Conservation (phyloP, 2,113 vertebrate species). For the Hyperopisus bebe region DNA sequence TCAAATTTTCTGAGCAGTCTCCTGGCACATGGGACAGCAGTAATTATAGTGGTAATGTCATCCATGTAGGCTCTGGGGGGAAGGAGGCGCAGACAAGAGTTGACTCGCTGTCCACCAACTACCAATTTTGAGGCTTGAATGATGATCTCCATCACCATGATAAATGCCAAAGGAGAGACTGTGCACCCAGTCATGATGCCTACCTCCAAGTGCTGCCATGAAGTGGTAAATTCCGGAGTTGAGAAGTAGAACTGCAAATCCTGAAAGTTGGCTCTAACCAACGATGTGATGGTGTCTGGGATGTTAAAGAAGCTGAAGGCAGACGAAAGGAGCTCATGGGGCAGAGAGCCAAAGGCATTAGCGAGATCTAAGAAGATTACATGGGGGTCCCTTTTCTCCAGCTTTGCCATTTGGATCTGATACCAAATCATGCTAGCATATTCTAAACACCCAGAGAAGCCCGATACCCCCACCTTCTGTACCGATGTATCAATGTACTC, state of each 20-base stretch:
- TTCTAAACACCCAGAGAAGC: constrained; percentile 12
- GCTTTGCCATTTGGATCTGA: constrained; percentile 12
- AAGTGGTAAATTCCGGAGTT: constrained; percentile 3
- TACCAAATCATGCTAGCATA: constrained; percentile 11
- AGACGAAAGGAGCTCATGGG: constrained; percentile 5
- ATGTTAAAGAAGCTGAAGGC: constrained; percentile 12
- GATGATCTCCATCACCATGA: constrained; percentile 11
- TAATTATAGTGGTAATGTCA: constrained; percentile 1
- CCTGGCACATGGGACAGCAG: constrained; percentile 12
- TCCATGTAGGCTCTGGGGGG: neutral
- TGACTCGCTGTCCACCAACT: neutral
- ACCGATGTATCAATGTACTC: constrained; percentile 5
- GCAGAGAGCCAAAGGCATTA: constrained; percentile 20
- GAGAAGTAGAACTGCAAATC: neutral
- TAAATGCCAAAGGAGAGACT: constrained; percentile 4
- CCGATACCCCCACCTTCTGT: neutral
- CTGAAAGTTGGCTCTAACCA: constrained; percentile 9
- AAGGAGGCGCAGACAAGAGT: neutral
- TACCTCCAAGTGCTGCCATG: constrained; percentile 1
- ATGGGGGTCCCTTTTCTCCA: constrained; percentile 19
- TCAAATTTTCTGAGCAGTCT: constrained; percentile 14
- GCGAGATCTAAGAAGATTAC: constrained; percentile 18
- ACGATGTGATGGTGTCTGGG: neutral
- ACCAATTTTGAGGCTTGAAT: neutral
- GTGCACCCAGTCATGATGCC: constrained; percentile 18